These are phyloP conservation scores for Podabrus alpinus DNA, from an alignment of 2,888 invertebrate genomes.

Conservation along the genomic window DNA sequence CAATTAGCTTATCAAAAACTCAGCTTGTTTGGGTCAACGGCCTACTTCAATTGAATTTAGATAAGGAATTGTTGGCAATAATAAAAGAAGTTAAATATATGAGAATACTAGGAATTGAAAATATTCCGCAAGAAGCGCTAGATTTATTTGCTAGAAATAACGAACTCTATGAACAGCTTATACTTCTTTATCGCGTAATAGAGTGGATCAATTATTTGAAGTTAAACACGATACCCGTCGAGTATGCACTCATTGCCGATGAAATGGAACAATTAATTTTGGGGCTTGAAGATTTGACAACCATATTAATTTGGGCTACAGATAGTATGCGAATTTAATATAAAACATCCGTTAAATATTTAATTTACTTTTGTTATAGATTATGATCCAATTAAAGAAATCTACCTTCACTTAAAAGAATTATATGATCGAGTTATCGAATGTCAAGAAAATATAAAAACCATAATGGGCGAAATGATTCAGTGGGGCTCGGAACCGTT, in stretches of 20 bases:
- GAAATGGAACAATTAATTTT: conserved; percentile 80
- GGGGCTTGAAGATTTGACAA: conserved; percentile 69
- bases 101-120: conserved; percentile 55
- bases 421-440: conserved; percentile 59
- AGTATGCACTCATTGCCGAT: conserved; percentile 74
- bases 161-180: conserved; percentile 60
- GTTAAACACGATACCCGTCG: conserved; percentile 72
- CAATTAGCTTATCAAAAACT: conserved; percentile 64
- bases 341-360: conserved; percentile 42
- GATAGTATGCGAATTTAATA: conserved; percentile 64
- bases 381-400: conserved; percentile 68
- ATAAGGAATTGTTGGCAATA: conserved; percentile 68
- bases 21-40: conserved; percentile 61
- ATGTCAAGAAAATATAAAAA: conserved; percentile 69
- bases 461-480: conserved; percentile 62
- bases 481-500: conserved; percentile 77
- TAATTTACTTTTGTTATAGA: conserved; percentile 53
- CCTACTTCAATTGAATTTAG: conserved; percentile 69
- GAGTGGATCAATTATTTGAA: conserved; percentile 85
- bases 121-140: conserved; percentile 65
- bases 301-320: conserved; percentile 80
- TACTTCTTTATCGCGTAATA: conserved; percentile 61
- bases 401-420: neutral
- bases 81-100: conserved; percentile 83
- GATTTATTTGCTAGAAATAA: conserved; percentile 71